These are phyloP conservation scores for Cryptus armator DNA, from an alignment of 2,888 invertebrate species.

Conservation along the genomic window DNA sequence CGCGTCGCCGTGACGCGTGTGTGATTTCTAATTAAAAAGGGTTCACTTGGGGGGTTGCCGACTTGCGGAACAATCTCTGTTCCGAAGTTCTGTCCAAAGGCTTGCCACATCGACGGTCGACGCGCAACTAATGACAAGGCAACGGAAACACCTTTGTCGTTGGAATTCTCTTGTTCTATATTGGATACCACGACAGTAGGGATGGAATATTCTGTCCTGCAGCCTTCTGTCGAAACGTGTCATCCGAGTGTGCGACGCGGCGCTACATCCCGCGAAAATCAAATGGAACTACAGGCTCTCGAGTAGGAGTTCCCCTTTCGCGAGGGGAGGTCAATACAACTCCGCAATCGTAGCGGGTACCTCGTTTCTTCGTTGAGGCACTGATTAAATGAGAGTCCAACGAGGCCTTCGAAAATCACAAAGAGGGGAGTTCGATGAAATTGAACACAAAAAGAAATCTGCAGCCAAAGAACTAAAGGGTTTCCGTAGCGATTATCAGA, in stretches of 20 bases:
- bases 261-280: background rate
- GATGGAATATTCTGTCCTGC: background rate
- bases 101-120: background rate
- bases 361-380: background rate
- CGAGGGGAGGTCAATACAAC: background rate
- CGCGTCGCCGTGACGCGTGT: background rate
- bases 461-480: background rate
- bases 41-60: background rate
- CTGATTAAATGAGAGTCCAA: slow-evolving; percentile 12
- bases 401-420: slow-evolving; percentile 52
- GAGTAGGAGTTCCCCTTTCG: background rate
- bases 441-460: slow-evolving; percentile 3
- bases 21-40: slow-evolving; percentile 6
- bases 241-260: background rate
- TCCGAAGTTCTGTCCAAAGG: slow-evolving; percentile 9
- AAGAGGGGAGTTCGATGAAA: slow-evolving; percentile 42
- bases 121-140: slow-evolving; percentile 19
- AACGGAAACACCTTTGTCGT: slow-evolving; percentile 3
- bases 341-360: slow-evolving; percentile 1
- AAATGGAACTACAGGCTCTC: background rate
- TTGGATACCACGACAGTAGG: background rate
- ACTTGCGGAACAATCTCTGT: slow-evolving; percentile 8
- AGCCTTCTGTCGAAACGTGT: background rate
- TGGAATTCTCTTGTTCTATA: slow-evolving; percentile 4
- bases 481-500: background rate